Evolutionary conservation across 2,113 vertebrate species (phyloP).

Genomic region (Candoia aspera): DNA sequence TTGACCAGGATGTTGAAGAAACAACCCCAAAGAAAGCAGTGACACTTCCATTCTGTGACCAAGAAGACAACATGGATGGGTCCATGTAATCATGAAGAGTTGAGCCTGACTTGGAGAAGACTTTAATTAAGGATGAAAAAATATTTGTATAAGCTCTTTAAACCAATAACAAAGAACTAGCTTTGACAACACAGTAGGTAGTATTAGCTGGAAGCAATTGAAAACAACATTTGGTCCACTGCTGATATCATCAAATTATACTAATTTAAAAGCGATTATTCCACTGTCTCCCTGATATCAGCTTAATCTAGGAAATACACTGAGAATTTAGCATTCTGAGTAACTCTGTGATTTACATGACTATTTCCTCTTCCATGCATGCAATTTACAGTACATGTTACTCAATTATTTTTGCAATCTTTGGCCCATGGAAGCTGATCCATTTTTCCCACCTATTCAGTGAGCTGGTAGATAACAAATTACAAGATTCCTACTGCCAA

Average conservation of each 20-base stretch:
- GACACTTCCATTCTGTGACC: too few relatives aligned
- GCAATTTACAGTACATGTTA: not conserved
- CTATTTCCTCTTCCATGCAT: not conserved
- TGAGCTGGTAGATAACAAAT: not conserved
- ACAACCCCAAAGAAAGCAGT: too few relatives aligned
- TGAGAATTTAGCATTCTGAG: too few relatives aligned
- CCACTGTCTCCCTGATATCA: not conserved
- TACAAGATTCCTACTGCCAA: not conserved
- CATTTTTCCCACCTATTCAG: not conserved
- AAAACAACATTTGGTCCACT: constrained; percentile 11
- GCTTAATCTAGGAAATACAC: not conserved
- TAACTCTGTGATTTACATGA: not conserved
- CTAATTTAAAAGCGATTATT: not conserved
- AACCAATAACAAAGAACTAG: not conserved
- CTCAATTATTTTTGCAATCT: too few relatives aligned
- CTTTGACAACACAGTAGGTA: not conserved
- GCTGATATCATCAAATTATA: not conserved
- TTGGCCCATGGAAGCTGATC: too few relatives aligned
- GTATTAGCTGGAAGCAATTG: constrained; percentile 2
- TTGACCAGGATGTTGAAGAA: too few relatives aligned
- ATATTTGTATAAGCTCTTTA: not conserved
- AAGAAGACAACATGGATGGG: not conserved
- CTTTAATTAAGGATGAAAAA: not conserved
- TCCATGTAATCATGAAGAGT: not conserved
- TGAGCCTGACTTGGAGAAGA: not conserved